phyloP scores from a whole-genome alignment of 2,113 vertebrate genomes.

The Axis porcinus region DNA sequence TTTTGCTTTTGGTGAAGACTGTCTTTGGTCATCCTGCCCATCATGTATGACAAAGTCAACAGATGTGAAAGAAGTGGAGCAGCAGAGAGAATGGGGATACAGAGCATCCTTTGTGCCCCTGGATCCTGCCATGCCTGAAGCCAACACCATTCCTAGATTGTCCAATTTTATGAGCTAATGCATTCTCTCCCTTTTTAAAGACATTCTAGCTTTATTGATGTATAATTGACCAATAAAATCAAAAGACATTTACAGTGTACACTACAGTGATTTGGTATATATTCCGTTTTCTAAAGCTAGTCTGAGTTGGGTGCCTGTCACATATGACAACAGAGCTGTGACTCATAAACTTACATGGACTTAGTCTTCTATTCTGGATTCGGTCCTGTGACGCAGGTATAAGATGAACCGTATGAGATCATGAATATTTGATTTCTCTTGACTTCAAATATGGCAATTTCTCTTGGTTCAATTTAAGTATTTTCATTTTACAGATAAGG shows the following conservation, averaged over 20 bases:
- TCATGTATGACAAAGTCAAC: not conserved
- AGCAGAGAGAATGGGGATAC: not conserved
- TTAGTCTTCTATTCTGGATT: not conserved
- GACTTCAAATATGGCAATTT: not conserved
- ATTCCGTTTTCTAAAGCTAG: not conserved
- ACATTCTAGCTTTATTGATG: not conserved
- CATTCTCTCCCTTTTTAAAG: not conserved
- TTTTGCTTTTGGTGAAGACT: not conserved
- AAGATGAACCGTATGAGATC: not conserved
- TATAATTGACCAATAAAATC: not conserved
- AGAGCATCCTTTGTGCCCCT: not conserved
- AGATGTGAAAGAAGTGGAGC: not conserved
- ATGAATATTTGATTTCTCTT: not conserved
- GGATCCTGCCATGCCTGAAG: not conserved
- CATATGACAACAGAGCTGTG: not conserved
- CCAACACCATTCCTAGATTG: not conserved
- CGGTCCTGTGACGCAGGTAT: not conserved
- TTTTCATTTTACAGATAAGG: not conserved
- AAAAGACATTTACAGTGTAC: not conserved
- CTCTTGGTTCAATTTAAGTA: not conserved
- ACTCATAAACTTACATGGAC: not conserved
- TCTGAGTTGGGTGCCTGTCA: not conserved
- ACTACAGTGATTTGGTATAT: not conserved
- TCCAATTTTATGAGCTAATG: not conserved
- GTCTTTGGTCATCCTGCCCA: not conserved